phyloP scores from a whole-genome alignment of 2,797 vertebrate genomes.

The Falco concolor region DNA sequence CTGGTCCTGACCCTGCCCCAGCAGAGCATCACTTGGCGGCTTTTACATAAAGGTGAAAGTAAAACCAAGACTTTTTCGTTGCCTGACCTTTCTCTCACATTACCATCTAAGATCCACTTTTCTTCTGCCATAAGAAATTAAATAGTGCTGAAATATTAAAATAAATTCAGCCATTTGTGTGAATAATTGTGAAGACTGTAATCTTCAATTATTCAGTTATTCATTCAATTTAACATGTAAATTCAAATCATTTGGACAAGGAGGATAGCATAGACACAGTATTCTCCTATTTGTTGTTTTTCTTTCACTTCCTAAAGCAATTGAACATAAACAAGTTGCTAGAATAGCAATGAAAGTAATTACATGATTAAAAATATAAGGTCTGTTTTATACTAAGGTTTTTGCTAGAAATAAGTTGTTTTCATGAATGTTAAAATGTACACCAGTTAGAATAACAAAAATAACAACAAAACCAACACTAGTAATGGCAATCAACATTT shows the following conservation, averaged over 20 bases:
- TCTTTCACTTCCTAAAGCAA: not conserved
- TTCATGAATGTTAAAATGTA: not conserved
- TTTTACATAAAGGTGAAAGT: not conserved
- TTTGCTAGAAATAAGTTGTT: not conserved
- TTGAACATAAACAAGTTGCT: not conserved
- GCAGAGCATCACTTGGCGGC: not conserved
- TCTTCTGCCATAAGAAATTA: not conserved
- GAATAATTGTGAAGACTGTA: not conserved
- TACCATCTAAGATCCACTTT: not conserved
- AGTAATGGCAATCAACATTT: not conserved
- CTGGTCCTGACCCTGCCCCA: not conserved
- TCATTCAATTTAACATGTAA: not conserved
- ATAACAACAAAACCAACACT: not conserved
- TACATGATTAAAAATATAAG: not conserved
- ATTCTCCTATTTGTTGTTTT: not conserved
- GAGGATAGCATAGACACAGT: not conserved
- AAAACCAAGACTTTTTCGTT: not conserved
- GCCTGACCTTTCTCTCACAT: not conserved
- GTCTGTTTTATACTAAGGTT: not conserved
- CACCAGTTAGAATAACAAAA: not conserved
- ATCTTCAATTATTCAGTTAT: not conserved
- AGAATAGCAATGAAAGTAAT: not conserved
- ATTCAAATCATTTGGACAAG: not conserved
- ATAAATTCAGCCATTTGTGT: not conserved
- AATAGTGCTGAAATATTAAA: not conserved